Base-by-base conservation (phyloP, 2,888 invertebrate genomes). In the Cotesia congregata region DNA sequence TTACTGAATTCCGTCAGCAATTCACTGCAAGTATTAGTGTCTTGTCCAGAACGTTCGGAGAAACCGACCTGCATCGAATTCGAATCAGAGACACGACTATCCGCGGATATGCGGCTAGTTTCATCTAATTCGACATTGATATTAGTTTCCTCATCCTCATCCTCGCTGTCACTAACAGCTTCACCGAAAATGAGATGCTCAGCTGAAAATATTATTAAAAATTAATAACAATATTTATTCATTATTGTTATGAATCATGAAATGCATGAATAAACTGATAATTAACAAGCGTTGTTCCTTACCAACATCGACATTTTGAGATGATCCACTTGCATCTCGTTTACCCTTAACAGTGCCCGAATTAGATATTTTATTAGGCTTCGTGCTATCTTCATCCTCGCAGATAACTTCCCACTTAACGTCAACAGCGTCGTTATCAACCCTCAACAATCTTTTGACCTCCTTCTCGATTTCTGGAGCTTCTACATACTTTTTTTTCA, bases 381-480 rank as follows among this genome's bases (percentile, higher is more conserved):
- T 84, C 79, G 91, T 88, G 82, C 92, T 91, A 78, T 96, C 95
- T 83, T 96, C 95, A 85, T 97, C 96, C 89, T 97, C 97, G 84
- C 94, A 95, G 20, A 97, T 94, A 0, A 97, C 94, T 87, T 98
- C 97, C 94, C 95, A 97, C 78, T 94, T 94, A 0, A 97, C 94
- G 85, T 93, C 93, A 0, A 95, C 94, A 1, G 98, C 98, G 88
- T 98, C 98, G 86, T 97, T 97, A 87, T 98, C 98, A 59, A 94
- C 94, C 80, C 98, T 92, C 6, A 99, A 91, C 75, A 99, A 90
- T 61, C 98, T 92, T 88, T 98, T 98, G 0, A 99, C 97, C 91
- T 99, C 99, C 88, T 98, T 98, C 87, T 99, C 99, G 81, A 98
- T 97, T 91, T 99, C 98, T 0, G 98, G 98, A 38, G 97, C 97